Base-by-base conservation (phyloP, 2,797 vertebrate species). In the Characodon lateralis region DNA sequence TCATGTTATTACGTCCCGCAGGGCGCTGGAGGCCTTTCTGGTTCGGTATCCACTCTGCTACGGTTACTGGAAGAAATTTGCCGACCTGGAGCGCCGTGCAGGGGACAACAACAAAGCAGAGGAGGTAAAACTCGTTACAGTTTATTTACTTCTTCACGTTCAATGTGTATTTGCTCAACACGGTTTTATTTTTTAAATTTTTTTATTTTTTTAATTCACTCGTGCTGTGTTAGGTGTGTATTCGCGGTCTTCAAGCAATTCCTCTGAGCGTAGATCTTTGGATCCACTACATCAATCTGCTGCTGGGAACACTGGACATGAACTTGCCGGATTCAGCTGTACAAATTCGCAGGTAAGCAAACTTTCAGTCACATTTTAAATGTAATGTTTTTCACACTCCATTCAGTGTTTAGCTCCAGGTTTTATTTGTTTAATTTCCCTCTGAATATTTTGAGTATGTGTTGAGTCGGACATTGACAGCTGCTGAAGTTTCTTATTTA, bases 11-110 rank as follows among this genome's bases (percentile, higher is more conserved):
- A 94, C 95, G 0, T 96, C 95, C 10, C 95, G 95, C 59, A 94
- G 92, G 68, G 94, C 96, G 0, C 93, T 97, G 4, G 94, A 92
- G 28, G 95, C 94, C 12, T 97, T 97, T 76, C 95, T 97, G 18
- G 14, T 24, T 1, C 93, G 91, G 8, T 97, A 96, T 75, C 97
- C 97, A 0, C 95, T 97, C 35, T 97, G 97, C 85, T 97, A 97
- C 0, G 96, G 96, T 72, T 97, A 97, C 88, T 97, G 97, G 97
- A 97, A 96, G 83, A 97, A 97, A 77, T 97, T 93, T 78, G 94
- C 95, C 0, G 97, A 97, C 84, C 88, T 97, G 83, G 96, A 97
- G 74, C 95, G 96, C 1, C 95, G 95, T 0, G 91, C 94, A 0
- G 95, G 94, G 0, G 85, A 92, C 84, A 82, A 88, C 71, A 77